phyloP scores from a whole-genome alignment of 2,113 vertebrate species.

The Morone chrysops region DNA sequence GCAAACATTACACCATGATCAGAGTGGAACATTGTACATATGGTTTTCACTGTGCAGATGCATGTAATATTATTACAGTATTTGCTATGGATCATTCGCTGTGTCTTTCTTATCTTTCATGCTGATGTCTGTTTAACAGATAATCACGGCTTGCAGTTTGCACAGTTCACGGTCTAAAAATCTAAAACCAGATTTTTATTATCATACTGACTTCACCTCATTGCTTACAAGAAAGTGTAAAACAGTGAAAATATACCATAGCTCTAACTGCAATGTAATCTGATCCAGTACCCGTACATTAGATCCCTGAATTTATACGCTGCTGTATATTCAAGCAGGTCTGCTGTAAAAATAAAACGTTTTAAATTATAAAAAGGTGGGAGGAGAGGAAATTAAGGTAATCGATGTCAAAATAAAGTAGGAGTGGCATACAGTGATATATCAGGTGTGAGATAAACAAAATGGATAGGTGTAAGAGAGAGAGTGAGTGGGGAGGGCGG shows the following conservation, averaged over 20 bases:
- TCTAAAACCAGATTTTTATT: background rate
- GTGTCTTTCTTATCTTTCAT: slow-evolving; percentile 17
- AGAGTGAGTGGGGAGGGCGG: background rate
- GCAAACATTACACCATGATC: background rate
- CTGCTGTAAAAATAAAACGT: background rate
- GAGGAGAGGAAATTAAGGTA: background rate
- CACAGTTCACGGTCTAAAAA: slow-evolving; percentile 6
- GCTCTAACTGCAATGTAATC: background rate
- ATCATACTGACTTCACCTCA: background rate
- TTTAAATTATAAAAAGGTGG: background rate
- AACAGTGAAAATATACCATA: background rate
- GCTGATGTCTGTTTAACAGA: slow-evolving; percentile 18
- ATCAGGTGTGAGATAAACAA: slow-evolving; percentile 11
- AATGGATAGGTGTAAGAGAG: slow-evolving; percentile 10
- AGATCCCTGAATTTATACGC: background rate
- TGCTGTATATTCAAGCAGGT: background rate
- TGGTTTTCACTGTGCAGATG: background rate
- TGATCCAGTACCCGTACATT: background rate
- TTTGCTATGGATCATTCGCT: slow-evolving; percentile 9
- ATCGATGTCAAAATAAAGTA: background rate
- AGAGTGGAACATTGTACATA: background rate
- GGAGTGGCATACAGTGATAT: background rate
- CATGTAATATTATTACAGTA: slow-evolving; percentile 10
- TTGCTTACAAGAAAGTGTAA: background rate
- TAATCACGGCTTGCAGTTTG: background rate